Percentiles rank a stretch among this genome's conserved stretches.
These are phyloP conservation scores for Dioctria linearis DNA, from an alignment of 2,888 invertebrate species.

Conservation along the genomic window DNA sequence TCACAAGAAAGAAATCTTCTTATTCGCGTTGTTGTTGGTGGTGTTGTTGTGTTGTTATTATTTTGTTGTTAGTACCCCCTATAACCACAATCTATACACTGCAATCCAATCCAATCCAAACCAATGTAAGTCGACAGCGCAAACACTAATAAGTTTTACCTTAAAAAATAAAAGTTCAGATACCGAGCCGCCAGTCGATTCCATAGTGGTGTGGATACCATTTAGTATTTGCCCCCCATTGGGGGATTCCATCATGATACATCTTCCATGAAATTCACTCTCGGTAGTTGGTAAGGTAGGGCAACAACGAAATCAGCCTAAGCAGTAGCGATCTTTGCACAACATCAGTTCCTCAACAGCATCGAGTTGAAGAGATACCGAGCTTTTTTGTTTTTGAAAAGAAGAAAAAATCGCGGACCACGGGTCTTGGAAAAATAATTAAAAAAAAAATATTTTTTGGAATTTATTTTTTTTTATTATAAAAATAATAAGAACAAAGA, in stretches of 20 bases:
- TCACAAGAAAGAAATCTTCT: constrained; percentile 45
- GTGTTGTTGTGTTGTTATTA: not conserved
- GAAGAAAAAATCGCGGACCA: constrained; percentile 17
- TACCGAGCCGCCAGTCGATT: no score
- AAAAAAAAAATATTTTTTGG: not conserved
- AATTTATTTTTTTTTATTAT: not conserved
- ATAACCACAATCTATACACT: not conserved
- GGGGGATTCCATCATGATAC: constrained; percentile 44
- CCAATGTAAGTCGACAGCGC: no score
- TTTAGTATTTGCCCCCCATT: constrained; percentile 15
- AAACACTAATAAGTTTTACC: no score
- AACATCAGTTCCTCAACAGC: constrained; percentile 37
- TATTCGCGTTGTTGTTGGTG: not conserved
- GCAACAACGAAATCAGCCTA: constrained; percentile 23
- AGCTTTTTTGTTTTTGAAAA: not conserved
- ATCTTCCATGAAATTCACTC: constrained; percentile 23
- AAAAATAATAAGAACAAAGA: not conserved
- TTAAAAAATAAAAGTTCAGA: no score
- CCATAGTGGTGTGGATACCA: no score
- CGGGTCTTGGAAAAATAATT: not conserved
- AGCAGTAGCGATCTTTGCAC: constrained; percentile 29
- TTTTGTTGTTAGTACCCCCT: not conserved
- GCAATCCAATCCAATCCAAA: no score
- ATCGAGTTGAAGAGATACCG: constrained; percentile 19
- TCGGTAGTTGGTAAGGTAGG: not conserved